A percentile compares a stretch with the other conserved stretches of the same genome.
phyloP scores from a whole-genome alignment of 1,140 invertebrate genomes.

The Hormaphis cornu region DNA sequence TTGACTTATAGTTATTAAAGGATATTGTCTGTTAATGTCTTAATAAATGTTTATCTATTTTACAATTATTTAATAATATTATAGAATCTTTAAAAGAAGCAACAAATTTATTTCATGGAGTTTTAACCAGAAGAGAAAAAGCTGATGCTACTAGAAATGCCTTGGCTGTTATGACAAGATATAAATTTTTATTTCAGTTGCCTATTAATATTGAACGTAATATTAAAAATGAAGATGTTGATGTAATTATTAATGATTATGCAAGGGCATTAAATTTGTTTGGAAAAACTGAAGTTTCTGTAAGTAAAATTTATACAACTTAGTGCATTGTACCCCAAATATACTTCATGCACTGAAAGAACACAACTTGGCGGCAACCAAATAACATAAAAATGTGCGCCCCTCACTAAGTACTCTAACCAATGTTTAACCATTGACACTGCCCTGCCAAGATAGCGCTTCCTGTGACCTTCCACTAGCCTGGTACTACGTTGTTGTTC shows the following conservation, averaged over 20 bases:
- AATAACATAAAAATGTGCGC: too few species aligned
- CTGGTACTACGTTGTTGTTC: too few species aligned
- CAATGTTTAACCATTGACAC: too few species aligned
- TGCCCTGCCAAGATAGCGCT: too few species aligned
- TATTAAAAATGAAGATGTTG: slow-evolving; percentile 89
- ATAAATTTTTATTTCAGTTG: slow-evolving; percentile 87
- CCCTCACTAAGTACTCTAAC: too few species aligned
- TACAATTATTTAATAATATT: slow-evolving; percentile 37
- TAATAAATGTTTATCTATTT: not conserved
- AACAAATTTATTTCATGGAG: slow-evolving; percentile 87
- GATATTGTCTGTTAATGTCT: not conserved
- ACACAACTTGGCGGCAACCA: too few species aligned
- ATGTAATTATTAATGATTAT: slow-evolving; percentile 96
- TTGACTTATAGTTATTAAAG: not conserved
- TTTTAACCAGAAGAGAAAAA: slow-evolving; percentile 82
- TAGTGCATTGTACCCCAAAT: too few species aligned
- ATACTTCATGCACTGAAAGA: too few species aligned
- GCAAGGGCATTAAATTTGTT: slow-evolving; percentile 91
- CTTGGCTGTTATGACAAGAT: slow-evolving; percentile 79
- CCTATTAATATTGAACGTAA: slow-evolving; percentile 89
- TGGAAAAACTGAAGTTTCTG: slow-evolving; percentile 83
- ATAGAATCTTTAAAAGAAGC: slow-evolving; percentile 81
- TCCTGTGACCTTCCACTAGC: too few species aligned
- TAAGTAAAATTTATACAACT: slow-evolving; percentile 43
- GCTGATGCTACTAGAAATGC: slow-evolving; percentile 94